Conservation (phyloP, 2,888 invertebrate species). For the Euzetes globulus region DNA sequence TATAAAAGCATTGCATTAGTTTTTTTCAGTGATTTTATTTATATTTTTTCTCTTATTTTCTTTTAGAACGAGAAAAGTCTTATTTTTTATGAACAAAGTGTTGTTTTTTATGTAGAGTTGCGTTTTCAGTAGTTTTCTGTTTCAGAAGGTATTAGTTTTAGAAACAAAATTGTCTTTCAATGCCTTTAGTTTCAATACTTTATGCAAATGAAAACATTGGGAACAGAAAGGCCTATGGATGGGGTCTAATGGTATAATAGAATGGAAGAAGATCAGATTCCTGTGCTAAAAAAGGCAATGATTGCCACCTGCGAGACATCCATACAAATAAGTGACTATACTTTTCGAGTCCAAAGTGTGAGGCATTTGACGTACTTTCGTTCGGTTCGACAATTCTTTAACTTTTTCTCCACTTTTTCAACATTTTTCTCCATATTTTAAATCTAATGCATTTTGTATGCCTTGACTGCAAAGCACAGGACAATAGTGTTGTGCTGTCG, state of each 20-base stretch:
- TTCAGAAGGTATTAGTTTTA: too few relatives aligned
- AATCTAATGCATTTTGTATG: background rate
- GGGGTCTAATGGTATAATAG: background rate
- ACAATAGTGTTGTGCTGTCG: background rate
- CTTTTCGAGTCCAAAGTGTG: background rate
- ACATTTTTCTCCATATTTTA: background rate
- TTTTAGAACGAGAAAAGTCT: too few relatives aligned
- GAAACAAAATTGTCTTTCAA: too few relatives aligned
- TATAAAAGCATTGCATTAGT: too few relatives aligned
- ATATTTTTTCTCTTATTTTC: too few relatives aligned
- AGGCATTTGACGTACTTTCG: background rate
- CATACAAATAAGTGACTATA: constrained; percentile 20
- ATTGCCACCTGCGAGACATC: constrained; percentile 8
- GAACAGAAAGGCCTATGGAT: background rate
- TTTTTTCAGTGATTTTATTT: too few relatives aligned
- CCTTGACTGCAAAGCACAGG: background rate
- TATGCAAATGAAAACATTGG: constrained; percentile 18
- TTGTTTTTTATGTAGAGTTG: too few relatives aligned
- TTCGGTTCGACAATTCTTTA: background rate
- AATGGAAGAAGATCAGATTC: background rate
- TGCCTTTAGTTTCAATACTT: constrained; percentile 19
- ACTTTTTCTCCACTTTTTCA: background rate
- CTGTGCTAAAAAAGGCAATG: background rate
- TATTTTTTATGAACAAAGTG: too few relatives aligned
- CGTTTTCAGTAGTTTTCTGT: too few relatives aligned